Evolutionary conservation across 2,888 invertebrate genomes (phyloP).

Genomic region (Drosophila infuscata): DNA sequence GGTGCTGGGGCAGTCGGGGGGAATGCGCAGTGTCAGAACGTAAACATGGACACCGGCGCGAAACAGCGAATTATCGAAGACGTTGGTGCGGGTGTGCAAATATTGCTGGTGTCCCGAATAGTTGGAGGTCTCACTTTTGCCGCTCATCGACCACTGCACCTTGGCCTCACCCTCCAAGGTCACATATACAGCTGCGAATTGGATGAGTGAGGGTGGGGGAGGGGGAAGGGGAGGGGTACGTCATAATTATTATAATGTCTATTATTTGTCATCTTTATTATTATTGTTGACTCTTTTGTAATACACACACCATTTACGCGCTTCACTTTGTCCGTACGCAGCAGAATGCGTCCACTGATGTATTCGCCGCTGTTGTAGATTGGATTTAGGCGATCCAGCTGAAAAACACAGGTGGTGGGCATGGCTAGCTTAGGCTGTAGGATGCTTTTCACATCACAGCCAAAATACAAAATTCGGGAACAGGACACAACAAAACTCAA

Average conservation of each 20-base stretch:
- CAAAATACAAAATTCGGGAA: slow-evolving; percentile 3
- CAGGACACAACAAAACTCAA: slow-evolving; percentile 36
- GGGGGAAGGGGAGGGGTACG: neutral
- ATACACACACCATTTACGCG: slow-evolving; percentile 78
- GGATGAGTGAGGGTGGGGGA: too few relatives aligned
- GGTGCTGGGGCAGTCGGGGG: slow-evolving; percentile 89
- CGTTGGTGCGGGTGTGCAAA: slow-evolving; percentile 77
- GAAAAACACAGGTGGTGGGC: slow-evolving; percentile 83
- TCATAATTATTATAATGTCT: neutral
- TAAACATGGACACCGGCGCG: slow-evolving; percentile 87
- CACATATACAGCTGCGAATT: slow-evolving; percentile 76
- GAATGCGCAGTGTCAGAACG: slow-evolving; percentile 89
- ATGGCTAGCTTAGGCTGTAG: slow-evolving; percentile 47
- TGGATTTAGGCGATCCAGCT: slow-evolving; percentile 81
- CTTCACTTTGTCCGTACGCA: slow-evolving; percentile 80
- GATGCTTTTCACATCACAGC: slow-evolving; percentile 50
- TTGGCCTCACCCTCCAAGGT: slow-evolving; percentile 83
- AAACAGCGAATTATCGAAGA: slow-evolving; percentile 79
- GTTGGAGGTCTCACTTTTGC: slow-evolving; percentile 80
- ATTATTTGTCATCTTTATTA: neutral
- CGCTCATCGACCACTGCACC: slow-evolving; percentile 83
- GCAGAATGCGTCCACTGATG: slow-evolving; percentile 78
- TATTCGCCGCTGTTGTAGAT: slow-evolving; percentile 81
- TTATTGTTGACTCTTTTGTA: neutral
- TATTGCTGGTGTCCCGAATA: slow-evolving; percentile 82